Base-by-base conservation (phyloP, 1,140 invertebrate genomes). In the Drosophila novamexicana region DNA sequence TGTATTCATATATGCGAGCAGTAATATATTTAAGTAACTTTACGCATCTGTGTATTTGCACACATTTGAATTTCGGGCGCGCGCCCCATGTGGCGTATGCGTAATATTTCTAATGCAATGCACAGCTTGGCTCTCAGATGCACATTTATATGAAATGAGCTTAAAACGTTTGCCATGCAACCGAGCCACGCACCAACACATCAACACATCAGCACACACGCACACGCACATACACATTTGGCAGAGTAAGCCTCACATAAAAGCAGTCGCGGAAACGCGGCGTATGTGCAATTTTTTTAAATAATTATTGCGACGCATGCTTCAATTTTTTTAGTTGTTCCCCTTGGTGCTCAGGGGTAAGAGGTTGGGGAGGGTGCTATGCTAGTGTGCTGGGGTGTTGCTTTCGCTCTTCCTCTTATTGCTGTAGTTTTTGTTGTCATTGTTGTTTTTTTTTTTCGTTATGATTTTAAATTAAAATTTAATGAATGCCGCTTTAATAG, bases 281-380 rank as follows among this genome's bases (percentile, higher is more conserved):
- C 80, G 76, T 79, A 83, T 82, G 80, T 29, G 75, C 80, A 79
- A 82, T 85, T 85, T 72, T 77, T 77, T 80, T 45, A 29, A 29
- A 68, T 83, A 83, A 83, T 83, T 83, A 83, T 61, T 84, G 61
- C 81, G 58, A 77, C 71, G 79, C 58, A 65, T 83, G 77, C 68
- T 80, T 66, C 32, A 68, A 58, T 65, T 70, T 40, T 57, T 83
- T 78, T 69, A 65, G 66, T 81, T 70, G 18, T 16, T 12, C 22
- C 22, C 22, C 22, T 5, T 29, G 22, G 22, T 29, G 22, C 22
- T 5, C 4, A 29, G 22, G 22, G 22, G 22, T 29, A 29, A 29
- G 22, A 29, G 22, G 0, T 29, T 29, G 4, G 4, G 4, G 0
- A 4, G 5, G 22, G 22, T 29, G 22, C 2, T 22, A 3, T 22